A percentile compares a stretch with the other conserved stretches of the same genome.
Evolutionary conservation across 2,888 invertebrate genomes (phyloP).

Genomic region (Melangyna quadrimaculata): DNA sequence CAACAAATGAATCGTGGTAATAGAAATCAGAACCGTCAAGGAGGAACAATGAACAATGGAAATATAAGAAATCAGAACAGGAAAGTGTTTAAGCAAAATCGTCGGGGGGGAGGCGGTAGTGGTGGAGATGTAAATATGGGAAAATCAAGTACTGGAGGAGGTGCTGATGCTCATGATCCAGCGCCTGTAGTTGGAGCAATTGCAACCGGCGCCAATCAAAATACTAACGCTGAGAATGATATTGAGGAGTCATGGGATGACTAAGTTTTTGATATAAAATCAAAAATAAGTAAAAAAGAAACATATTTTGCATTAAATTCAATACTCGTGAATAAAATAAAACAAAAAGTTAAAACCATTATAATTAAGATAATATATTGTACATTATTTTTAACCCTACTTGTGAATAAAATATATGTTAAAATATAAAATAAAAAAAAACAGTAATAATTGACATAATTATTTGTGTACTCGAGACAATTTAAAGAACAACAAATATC

Average conservation of each 20-base stretch:
- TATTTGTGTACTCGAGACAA: neutral
- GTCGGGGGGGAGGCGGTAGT: constrained; percentile 81
- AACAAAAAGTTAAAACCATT: neutral
- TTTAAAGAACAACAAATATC: neutral
- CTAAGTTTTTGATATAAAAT: neutral
- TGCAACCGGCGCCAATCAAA: neutral
- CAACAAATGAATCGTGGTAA: constrained; percentile 76
- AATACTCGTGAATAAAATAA: neutral
- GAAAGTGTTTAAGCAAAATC: constrained; percentile 80
- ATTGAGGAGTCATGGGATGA: constrained; percentile 24
- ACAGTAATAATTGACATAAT: neutral
- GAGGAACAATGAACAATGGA: constrained; percentile 30
- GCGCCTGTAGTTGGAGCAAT: neutral
- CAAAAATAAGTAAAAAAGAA: neutral
- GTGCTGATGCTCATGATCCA: neutral
- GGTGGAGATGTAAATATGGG: constrained; percentile 1
- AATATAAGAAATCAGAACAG: constrained; percentile 33
- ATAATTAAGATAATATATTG: neutral
- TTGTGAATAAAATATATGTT: neutral
- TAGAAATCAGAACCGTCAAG: constrained; percentile 73
- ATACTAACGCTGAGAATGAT: neutral
- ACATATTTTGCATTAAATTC: neutral
- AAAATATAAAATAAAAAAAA: neutral
- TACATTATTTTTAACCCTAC: neutral
- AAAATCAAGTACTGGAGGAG: neutral